Evolutionary conservation across 2,113 vertebrate species (phyloP).

Genomic region (Haemorhous mexicanus): DNA sequence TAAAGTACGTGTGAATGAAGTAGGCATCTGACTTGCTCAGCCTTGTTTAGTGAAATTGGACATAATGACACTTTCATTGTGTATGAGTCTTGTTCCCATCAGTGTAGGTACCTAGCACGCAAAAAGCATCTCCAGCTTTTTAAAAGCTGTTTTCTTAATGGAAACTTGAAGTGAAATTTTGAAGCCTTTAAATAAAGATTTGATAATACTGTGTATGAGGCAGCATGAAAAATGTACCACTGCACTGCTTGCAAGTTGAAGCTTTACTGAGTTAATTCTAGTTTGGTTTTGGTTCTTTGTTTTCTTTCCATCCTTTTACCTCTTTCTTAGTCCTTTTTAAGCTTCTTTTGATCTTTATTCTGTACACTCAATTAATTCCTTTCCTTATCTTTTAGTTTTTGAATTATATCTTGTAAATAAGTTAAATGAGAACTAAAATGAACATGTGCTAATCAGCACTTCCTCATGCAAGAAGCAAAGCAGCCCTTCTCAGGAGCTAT

Average conservation of each 20-base stretch:
- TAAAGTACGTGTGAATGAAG: background rate
- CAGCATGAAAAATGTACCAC: background rate
- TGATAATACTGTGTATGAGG: background rate
- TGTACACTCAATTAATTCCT: background rate
- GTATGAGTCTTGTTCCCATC: background rate
- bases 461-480: background rate
- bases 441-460: background rate
- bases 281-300: background rate
- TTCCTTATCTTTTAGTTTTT: background rate
- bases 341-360: background rate
- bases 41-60: background rate
- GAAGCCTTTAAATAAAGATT: background rate
- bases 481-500: background rate
- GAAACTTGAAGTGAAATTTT: background rate
- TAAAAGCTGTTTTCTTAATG: background rate
- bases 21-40: background rate
- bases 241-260: background rate
- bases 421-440: background rate
- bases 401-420: background rate
- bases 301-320: background rate
- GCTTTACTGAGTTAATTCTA: background rate
- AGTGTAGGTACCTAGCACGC: background rate
- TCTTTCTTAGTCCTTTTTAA: background rate
- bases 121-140: background rate
- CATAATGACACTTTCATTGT: background rate